phyloP scores from a whole-genome alignment of 2,797 vertebrate genomes.

The Neoniphon sammara region DNA sequence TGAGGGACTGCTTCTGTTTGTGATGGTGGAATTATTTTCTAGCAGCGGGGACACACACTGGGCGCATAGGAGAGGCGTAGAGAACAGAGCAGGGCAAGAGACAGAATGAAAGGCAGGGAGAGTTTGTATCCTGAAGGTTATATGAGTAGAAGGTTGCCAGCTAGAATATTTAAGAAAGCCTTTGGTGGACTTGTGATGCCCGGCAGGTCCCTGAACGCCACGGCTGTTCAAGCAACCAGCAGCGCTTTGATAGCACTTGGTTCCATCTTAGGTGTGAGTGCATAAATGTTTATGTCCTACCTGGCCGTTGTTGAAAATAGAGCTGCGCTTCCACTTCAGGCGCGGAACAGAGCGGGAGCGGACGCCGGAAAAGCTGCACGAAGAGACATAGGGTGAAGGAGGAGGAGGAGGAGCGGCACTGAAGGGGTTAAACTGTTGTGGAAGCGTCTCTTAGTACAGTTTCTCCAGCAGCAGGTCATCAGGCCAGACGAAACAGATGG shows the following conservation, averaged over 20 bases:
- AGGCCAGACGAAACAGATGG: constrained; percentile 45
- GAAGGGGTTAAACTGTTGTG: constrained; percentile 39
- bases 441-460: constrained; percentile 21
- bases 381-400: constrained; percentile 39
- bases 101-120: constrained; percentile 11
- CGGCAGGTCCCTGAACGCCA: no score
- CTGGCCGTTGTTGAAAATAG: no score
- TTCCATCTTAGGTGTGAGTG: no score
- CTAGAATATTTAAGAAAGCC: no score
- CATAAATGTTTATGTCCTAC: no score
- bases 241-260: no score
- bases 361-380: constrained; percentile 26
- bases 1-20: constrained; percentile 54
- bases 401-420: constrained; percentile 15
- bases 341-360: background rate
- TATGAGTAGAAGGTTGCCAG: constrained; percentile 18
- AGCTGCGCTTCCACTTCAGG: constrained; percentile 13
- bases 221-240: no score
- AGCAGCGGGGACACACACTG: constrained; percentile 16
- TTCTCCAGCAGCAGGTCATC: constrained; percentile 47
- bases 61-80: constrained; percentile 32
- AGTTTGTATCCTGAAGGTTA: constrained; percentile 35
- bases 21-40: constrained; percentile 53
- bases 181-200: no score
- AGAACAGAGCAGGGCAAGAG: background rate